Conservation (phyloP, 2,888 invertebrate species). For the Nomada ferruginata region DNA sequence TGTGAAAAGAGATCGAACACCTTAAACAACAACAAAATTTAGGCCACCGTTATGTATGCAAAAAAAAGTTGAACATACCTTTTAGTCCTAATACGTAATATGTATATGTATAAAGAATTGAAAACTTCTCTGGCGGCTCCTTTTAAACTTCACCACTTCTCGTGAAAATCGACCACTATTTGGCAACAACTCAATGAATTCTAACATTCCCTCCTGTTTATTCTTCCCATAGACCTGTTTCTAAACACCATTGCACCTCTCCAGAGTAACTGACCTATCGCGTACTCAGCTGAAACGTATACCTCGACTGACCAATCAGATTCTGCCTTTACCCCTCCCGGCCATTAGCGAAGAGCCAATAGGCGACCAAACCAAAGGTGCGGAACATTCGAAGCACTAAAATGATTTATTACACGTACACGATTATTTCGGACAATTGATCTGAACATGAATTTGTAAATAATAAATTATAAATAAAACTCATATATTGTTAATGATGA, state of each 20-base stretch:
- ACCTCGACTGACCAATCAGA: constrained; percentile 30
- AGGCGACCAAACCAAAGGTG: background rate
- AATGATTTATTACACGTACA: background rate
- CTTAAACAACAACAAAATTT: constrained; percentile 43
- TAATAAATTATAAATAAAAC: background rate
- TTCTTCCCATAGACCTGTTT: constrained; percentile 29
- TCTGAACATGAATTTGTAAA: background rate
- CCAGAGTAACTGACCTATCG: background rate
- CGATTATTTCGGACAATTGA: background rate
- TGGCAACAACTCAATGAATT: constrained; percentile 22
- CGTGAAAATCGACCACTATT: constrained; percentile 1
- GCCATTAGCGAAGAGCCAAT: constrained; percentile 10
- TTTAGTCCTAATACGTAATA: background rate
- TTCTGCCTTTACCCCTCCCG: too few species aligned
- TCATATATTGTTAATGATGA: background rate
- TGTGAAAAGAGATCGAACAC: constrained; percentile 7
- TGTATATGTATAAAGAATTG: background rate
- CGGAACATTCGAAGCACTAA: constrained; percentile 30
- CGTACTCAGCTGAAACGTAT: background rate
- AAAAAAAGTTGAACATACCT: constrained; percentile 31
- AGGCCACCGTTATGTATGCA: constrained; percentile 56
- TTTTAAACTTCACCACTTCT: constrained; percentile 21
- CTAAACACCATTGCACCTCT: constrained; percentile 47
- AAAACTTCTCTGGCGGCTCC: background rate
- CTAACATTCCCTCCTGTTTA: constrained; percentile 52